These are phyloP conservation scores for Campodea augens DNA, from an alignment of 1,140 invertebrate species.

Conservation along the genomic window DNA sequence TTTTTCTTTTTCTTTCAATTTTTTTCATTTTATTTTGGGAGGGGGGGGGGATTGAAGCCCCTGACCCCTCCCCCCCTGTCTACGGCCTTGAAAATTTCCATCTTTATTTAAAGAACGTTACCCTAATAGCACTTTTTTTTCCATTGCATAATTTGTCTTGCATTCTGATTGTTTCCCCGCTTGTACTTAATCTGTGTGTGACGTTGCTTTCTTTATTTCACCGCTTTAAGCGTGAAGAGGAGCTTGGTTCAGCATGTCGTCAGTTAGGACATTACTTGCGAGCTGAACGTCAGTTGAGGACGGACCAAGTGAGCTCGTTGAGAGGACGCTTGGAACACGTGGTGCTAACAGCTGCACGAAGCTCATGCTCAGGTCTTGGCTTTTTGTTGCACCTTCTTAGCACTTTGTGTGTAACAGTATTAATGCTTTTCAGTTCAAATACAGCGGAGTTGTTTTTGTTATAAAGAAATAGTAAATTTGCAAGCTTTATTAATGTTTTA, in stretches of 20 bases:
- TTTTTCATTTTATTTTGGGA: no score
- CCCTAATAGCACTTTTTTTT: constrained; percentile 3
- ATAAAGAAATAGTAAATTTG: no score
- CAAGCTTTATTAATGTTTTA: no score
- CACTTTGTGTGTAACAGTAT: no score
- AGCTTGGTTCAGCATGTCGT: constrained; percentile 16
- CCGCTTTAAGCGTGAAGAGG: constrained; percentile 20
- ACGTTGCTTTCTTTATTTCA: no score
- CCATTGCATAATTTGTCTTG: constrained; percentile 8
- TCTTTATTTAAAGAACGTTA: neutral
- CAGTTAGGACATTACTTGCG: constrained; percentile 17
- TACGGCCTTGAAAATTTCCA: neutral
- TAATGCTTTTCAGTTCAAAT: neutral
- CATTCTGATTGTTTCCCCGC: constrained; percentile 1
- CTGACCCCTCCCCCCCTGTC: no score
- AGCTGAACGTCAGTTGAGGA: constrained; percentile 15
- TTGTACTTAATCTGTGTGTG: neutral
- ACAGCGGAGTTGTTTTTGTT: no score
- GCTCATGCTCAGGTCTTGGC: no score
- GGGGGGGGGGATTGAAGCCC: no score
- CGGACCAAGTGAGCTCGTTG: constrained; percentile 17
- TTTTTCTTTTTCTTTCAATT: no score
- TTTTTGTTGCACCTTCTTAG: no score
- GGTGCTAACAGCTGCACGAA: no score
- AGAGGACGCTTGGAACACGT: constrained; percentile 18